phyloP scores from a whole-genome alignment of 2,888 invertebrate species.

The Sphinx pinastri region DNA sequence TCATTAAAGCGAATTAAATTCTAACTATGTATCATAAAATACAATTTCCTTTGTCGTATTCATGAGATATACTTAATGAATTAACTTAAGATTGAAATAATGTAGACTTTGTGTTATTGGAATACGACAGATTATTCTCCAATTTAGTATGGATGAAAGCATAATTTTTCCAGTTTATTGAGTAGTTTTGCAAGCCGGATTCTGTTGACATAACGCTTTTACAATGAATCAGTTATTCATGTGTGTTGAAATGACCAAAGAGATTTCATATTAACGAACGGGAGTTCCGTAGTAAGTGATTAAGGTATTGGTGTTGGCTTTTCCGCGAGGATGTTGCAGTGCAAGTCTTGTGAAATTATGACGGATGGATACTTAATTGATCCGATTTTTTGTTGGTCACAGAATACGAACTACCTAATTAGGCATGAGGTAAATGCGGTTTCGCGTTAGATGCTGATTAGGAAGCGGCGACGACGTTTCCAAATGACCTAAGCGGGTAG shows the following conservation, averaged over 20 bases:
- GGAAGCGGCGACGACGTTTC: no score
- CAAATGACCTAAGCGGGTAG: no score
- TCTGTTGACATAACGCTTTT: constrained; percentile 34
- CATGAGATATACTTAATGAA: constrained; percentile 6
- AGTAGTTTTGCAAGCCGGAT: constrained; percentile 29
- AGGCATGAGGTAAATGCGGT: no score
- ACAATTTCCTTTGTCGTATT: not conserved
- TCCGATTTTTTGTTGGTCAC: no score
- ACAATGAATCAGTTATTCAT: constrained; percentile 28
- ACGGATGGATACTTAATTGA: no score
- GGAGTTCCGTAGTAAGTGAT: not conserved
- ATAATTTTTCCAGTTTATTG: constrained; percentile 29
- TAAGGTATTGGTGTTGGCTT: no score
- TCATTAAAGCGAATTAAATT: not conserved
- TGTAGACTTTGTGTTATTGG: not conserved
- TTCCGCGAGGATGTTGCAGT: no score
- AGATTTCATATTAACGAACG: not conserved
- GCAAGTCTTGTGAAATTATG: no score
- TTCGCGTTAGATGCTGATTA: no score
- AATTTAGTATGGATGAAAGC: not conserved
- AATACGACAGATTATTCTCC: not conserved
- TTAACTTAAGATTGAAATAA: not conserved
- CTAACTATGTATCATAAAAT: not conserved
- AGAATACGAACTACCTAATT: no score
- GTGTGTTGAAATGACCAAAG: not conserved